Evolutionary conservation across 2,113 vertebrate species (phyloP), one percentile per base, ranked within the genome.

Genomic region (Nanorana parkeri): DNA sequence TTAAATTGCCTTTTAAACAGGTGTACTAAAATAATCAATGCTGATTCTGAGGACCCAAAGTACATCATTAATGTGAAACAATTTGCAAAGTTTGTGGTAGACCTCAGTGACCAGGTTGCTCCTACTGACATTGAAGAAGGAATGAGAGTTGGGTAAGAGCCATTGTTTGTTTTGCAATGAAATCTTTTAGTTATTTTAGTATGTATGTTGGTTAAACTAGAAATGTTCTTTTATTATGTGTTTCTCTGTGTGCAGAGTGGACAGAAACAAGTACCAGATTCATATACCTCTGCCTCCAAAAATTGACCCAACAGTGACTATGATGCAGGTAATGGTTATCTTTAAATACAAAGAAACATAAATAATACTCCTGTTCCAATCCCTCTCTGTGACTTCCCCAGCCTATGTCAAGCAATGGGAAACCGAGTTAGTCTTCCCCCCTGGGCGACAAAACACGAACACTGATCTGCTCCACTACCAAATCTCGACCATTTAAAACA

Each of bases 31-130:
- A 99, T 99, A 83, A 99, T 99, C 89, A 99, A 99, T 41, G 97
- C 98, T 7, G 98, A 99, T 89, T 99, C 97, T 0, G 98, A 99
- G 89, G 98, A 99, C 86, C 97, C 98, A 4, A 99, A 99, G 87
- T 99, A 99, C 89, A 99, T 99, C 28, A 99, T 99, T 89, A 99
- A 99, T 10, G 98, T 99, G 78, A 99, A 99, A 86, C 98, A 99
- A 86, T 99, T 99, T 89, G 98, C 97, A 84, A 99, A 99, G 90
- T 99, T 99, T 32, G 98, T 99, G 92, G 98, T 99, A 88, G 98
- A 99, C 85, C 93, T 99, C 85, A 99, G 98, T 67, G 98, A 99
- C 88, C 98, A 99, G 87, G 98, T 99, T 80, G 98, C 98, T 54
- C 98, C 98, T 0, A 99, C 98, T 51, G 98, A 99, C 92, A 99